Evolutionary conservation across 2,888 invertebrate species (phyloP).

Genomic region (Sialis lutaria): DNA sequence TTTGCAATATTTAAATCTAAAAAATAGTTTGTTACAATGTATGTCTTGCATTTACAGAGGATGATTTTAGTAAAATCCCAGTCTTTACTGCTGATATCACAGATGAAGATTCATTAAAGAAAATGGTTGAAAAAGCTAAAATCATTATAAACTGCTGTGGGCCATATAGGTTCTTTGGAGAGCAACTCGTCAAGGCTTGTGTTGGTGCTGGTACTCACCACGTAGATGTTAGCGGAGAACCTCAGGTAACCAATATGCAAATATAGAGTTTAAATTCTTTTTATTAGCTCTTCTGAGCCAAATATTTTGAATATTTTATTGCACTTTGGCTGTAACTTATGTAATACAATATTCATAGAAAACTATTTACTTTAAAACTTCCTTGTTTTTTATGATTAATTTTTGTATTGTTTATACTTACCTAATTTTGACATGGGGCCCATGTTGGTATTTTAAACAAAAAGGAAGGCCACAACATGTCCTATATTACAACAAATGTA

Average conservation of each 20-base stretch:
- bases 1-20: not conserved
- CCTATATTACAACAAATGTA: no score
- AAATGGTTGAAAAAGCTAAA: constrained; percentile 65
- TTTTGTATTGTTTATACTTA: no score
- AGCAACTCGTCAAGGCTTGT: constrained; percentile 78
- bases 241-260: constrained; percentile 35
- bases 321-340: no score
- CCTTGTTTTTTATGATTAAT: not conserved
- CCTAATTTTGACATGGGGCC: no score
- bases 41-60: constrained; percentile 25
- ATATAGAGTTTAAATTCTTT: no score
- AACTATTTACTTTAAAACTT: no score
- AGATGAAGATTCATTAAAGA: constrained; percentile 51
- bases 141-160: constrained; percentile 87
- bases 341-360: no score
- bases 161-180: constrained; percentile 76
- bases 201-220: constrained; percentile 59
- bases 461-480: no score
- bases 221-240: constrained; percentile 88
- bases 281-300: no score
- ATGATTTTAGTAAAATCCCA: constrained; percentile 38
- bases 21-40: constrained; percentile 1
- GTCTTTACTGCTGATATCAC: constrained; percentile 63
- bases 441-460: no score
- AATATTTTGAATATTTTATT: no score